phyloP scores from a whole-genome alignment of 2,888 invertebrate genomes.

The Carcina quercana region DNA sequence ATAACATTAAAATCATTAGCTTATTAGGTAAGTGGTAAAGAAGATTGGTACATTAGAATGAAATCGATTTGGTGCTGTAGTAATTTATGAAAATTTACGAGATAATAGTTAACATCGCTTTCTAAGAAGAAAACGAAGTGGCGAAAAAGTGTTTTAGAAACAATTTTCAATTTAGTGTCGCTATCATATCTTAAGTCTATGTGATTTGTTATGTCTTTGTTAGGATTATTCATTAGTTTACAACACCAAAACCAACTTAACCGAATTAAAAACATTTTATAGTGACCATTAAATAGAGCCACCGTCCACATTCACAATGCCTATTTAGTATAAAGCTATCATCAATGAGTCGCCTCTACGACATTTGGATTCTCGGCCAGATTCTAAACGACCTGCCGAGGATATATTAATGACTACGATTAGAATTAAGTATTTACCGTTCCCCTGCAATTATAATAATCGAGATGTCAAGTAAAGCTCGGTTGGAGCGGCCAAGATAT shows the following conservation, averaged over 20 bases:
- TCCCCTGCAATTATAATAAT: slow-evolving; percentile 17
- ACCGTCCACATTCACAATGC: slow-evolving; percentile 2
- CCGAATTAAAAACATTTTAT: slow-evolving; percentile 1
- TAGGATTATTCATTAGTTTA: no score
- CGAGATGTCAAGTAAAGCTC: slow-evolving; percentile 11
- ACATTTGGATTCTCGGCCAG: slow-evolving; percentile 6
- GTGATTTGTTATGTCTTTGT: no score
- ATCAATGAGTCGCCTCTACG: slow-evolving; percentile 7
- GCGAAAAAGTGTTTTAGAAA: no score
- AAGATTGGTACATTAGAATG: slow-evolving; percentile 30
- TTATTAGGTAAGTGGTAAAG: slow-evolving; percentile 21
- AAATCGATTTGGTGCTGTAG: slow-evolving; percentile 30
- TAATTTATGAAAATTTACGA: no score
- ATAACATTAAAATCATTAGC: slow-evolving; percentile 34
- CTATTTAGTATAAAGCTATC: slow-evolving; percentile 8
- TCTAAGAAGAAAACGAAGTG: no score
- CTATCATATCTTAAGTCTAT: no score
- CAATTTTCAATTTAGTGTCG: no score
- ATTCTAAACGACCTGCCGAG: slow-evolving; percentile 11
- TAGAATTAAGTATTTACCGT: slow-evolving; percentile 18
- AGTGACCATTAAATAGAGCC: slow-evolving; percentile 5
- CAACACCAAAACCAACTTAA: no score
- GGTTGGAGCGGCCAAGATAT: slow-evolving; percentile 6
- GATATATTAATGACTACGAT: slow-evolving; percentile 16
- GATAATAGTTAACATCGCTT: no score